These are phyloP conservation scores for Pelobates cultripes DNA, from an alignment of 2,797 vertebrate species.

Conservation along the genomic window DNA sequence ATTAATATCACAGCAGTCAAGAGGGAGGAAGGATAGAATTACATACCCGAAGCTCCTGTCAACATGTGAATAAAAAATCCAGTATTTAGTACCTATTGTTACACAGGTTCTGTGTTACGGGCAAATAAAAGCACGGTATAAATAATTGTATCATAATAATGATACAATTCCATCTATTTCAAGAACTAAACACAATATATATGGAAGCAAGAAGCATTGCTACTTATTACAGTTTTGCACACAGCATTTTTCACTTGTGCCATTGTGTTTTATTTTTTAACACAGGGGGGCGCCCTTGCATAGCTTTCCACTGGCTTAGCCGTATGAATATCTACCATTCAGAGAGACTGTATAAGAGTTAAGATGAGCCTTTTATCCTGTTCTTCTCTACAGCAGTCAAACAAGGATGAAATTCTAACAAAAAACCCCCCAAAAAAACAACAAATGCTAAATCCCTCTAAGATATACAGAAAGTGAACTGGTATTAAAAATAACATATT, in stretches of 20 bases:
- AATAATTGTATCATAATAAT: too few relatives aligned
- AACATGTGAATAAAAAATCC: not conserved
- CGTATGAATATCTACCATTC: too few relatives aligned
- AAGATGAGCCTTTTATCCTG: not conserved
- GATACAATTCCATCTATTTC: too few relatives aligned
- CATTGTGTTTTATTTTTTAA: not conserved
- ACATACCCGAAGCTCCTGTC: not conserved
- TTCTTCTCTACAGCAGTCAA: not conserved
- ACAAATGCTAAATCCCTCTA: not conserved
- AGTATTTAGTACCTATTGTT: not conserved
- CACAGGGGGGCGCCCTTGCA: not conserved
- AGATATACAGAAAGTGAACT: not conserved
- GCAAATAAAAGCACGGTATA: too few relatives aligned
- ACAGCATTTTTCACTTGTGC: too few relatives aligned
- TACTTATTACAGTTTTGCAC: too few relatives aligned
- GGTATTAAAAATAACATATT: too few relatives aligned
- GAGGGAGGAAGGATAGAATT: not conserved
- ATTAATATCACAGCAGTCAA: conserved; percentile 1
- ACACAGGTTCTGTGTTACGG: not conserved
- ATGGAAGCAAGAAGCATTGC: too few relatives aligned
- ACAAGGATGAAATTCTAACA: not conserved
- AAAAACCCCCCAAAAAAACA: not conserved
- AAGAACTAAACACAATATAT: too few relatives aligned
- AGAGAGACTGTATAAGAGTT: too few relatives aligned
- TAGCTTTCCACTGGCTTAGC: not conserved